Conservation (phyloP, 1,140 invertebrate genomes). For the Bombus terrestris region DNA sequence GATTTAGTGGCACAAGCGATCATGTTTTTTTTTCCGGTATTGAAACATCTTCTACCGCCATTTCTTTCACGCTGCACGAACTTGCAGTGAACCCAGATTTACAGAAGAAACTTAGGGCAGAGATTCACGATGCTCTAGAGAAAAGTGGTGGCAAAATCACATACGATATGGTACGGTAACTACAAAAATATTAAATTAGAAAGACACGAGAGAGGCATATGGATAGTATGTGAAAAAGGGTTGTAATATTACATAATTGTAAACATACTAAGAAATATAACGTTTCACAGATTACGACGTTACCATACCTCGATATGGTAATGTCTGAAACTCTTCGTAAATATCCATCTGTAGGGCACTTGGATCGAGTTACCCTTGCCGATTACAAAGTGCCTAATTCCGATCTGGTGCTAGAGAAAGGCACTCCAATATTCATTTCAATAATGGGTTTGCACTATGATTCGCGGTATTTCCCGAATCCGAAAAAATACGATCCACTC, state of each 20-base stretch:
- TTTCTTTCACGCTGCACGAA: slow-evolving; percentile 81
- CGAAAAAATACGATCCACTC: slow-evolving; percentile 86
- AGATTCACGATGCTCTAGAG: slow-evolving; percentile 81
- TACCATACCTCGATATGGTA: slow-evolving; percentile 68
- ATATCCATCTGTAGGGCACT: slow-evolving; percentile 84
- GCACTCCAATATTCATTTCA: too few species aligned
- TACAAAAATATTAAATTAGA: neutral
- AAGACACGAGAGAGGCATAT: rapidly evolving
- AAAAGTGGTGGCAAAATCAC: slow-evolving; percentile 78
- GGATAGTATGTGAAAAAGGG: too few species aligned
- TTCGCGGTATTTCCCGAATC: slow-evolving; percentile 53
- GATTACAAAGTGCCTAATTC: slow-evolving; percentile 83
- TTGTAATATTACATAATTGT: neutral
- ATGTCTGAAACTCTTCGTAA: slow-evolving; percentile 83
- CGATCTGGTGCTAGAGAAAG: slow-evolving; percentile 79
- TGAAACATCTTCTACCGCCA: too few species aligned
- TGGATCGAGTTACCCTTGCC: slow-evolving; percentile 75
- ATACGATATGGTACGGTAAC: slow-evolving; percentile 79
- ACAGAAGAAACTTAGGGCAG: slow-evolving; percentile 82
- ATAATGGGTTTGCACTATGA: too few species aligned
- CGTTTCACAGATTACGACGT: slow-evolving; percentile 6
- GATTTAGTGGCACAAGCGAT: too few species aligned
- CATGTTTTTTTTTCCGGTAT: rapidly evolving
- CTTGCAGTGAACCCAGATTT: slow-evolving; percentile 84
- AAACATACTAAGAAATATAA: too few species aligned